Percentiles rank a stretch among this genome's conserved stretches.
Conservation (phyloP, 2,797 vertebrate genomes). For the Perdix hodgsoniae region DNA sequence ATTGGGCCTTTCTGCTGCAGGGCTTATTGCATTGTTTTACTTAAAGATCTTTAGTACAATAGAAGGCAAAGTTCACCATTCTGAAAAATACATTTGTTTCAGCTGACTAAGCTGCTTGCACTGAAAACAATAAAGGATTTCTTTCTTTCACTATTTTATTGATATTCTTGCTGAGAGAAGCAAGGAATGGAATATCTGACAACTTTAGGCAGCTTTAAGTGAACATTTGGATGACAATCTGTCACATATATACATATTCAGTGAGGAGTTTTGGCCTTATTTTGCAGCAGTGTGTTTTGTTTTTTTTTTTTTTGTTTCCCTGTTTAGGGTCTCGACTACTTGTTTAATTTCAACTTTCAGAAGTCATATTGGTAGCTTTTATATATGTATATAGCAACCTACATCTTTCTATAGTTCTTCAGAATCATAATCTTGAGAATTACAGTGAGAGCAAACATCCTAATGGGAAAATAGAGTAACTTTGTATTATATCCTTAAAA, state of each 20-base stretch:
- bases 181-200: neutral
- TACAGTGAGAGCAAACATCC: neutral
- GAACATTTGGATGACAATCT: neutral
- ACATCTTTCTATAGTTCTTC: neutral
- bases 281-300: neutral
- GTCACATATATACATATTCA: conserved; percentile 20
- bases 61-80: neutral
- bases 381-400: neutral
- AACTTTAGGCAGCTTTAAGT: conserved; percentile 34
- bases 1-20: neutral
- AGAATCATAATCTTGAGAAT: neutral
- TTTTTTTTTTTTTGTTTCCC: neutral
- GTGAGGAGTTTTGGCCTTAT: neutral
- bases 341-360: neutral
- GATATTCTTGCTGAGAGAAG: neutral
- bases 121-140: neutral
- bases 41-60: neutral
- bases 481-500: neutral
- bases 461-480: neutral
- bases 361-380: neutral
- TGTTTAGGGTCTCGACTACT: neutral
- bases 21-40: neutral
- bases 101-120: neutral
- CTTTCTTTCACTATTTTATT: neutral
- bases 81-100: neutral